Evolutionary conservation across 2,888 invertebrate species (phyloP).

Genomic region (Ferrisia virgata): DNA sequence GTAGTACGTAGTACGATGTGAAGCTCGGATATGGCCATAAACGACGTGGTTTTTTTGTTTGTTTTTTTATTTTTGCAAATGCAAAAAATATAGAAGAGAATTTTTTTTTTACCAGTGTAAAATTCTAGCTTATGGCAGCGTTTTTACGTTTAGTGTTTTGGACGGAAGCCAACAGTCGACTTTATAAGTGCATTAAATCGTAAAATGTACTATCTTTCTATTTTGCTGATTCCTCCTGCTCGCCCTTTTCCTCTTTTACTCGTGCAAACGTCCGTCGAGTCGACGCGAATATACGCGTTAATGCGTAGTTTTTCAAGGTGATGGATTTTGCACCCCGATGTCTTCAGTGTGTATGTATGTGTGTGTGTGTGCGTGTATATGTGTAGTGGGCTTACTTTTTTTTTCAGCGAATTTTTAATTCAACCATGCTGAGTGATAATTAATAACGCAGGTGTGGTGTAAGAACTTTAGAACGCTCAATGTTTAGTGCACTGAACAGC

Average conservation of each 20-base stretch:
- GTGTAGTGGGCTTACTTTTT: too few relatives aligned
- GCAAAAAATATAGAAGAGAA: not conserved
- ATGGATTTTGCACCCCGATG: too few relatives aligned
- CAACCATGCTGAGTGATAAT: too few relatives aligned
- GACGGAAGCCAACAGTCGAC: not conserved
- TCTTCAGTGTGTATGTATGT: too few relatives aligned
- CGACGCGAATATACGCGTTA: not conserved
- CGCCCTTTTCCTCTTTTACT: not conserved
- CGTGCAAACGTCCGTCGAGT: not conserved
- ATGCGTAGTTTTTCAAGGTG: not conserved
- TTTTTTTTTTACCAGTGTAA: not conserved
- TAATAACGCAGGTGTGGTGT: too few relatives aligned
- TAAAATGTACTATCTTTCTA: not conserved
- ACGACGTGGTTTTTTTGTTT: not conserved
- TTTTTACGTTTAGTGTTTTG: not conserved
- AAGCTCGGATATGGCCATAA: not conserved
- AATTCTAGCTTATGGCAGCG: not conserved
- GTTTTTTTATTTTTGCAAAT: not conserved
- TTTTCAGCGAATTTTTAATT: too few relatives aligned
- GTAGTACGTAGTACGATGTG: not conserved
- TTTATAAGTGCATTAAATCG: not conserved
- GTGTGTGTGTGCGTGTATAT: too few relatives aligned
- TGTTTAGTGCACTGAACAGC: too few relatives aligned
- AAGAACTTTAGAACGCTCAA: too few relatives aligned
- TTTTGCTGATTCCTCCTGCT: not conserved